Conservation (phyloP, 2,888 invertebrate genomes). For the Aplocera efformata region DNA sequence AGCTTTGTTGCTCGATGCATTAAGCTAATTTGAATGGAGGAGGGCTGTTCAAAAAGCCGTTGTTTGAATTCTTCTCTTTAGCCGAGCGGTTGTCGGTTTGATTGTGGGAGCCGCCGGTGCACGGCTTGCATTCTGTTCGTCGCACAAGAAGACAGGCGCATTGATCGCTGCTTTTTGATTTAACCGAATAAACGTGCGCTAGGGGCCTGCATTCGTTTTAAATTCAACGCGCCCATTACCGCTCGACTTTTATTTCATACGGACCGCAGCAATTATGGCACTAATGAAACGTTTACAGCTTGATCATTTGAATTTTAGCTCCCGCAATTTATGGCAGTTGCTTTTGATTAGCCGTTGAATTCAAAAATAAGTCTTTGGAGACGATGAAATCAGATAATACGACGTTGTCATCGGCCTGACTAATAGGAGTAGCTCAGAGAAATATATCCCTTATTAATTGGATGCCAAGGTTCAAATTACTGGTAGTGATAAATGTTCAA, state of each 20-base stretch:
- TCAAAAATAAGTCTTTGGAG: slow-evolving; percentile 61
- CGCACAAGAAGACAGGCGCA: slow-evolving; percentile 61
- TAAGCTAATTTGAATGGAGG: slow-evolving; percentile 79
- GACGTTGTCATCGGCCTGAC: slow-evolving; percentile 64
- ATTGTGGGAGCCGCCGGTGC: slow-evolving; percentile 66
- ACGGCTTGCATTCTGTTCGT: slow-evolving; percentile 66
- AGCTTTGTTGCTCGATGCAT: slow-evolving; percentile 73
- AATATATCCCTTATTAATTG: slow-evolving; percentile 46
- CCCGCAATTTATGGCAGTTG: slow-evolving; percentile 20
- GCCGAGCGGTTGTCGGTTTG: slow-evolving; percentile 56
- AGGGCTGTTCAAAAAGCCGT: slow-evolving; percentile 71
- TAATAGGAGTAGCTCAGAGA: slow-evolving; percentile 46
- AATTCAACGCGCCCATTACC: slow-evolving; percentile 50
- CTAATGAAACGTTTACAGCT: slow-evolving; percentile 31
- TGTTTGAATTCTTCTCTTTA: slow-evolving; percentile 74
- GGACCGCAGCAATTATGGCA: slow-evolving; percentile 32
- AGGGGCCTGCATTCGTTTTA: slow-evolving; percentile 43
- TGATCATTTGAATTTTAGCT: slow-evolving; percentile 31
- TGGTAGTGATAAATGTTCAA: slow-evolving; percentile 61
- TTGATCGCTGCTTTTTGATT: slow-evolving; percentile 64
- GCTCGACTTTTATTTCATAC: slow-evolving; percentile 38
- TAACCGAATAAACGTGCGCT: slow-evolving; percentile 44
- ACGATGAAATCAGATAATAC: slow-evolving; percentile 71
- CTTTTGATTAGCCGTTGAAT: slow-evolving; percentile 39
- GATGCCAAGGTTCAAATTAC: slow-evolving; percentile 51